Base-by-base conservation (phyloP, 2,113 vertebrate genomes). In the Bagarius yarrelli region DNA sequence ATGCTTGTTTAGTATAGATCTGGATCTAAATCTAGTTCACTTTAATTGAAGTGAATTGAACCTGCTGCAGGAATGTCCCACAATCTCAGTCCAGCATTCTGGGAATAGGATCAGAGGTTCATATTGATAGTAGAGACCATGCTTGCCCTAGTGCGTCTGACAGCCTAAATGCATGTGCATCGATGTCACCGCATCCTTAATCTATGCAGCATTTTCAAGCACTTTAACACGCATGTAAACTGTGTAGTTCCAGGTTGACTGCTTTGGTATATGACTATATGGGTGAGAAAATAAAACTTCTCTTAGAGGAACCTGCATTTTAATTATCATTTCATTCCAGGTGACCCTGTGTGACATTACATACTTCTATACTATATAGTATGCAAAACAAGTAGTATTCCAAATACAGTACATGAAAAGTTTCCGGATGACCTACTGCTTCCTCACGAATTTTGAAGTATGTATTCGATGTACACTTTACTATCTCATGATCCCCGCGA, bases 281-380 rank as follows among this genome's bases (percentile, higher is more conserved):
- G 53, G 76, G 27, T 59, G 73, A 82, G 73, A 70, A 76, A 72
- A 57, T 59, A 25, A 67, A 67, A 25, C 63, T 59, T 40, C 14
- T 63, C 81, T 76, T 59, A 60, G 53, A 80, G 78, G 76, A 80
- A 13, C 52, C 44, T 53, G 18, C 59, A n/a, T 73, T 34, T 55
- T 85, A 63, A 78, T 83, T 78, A 70, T 80, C 78, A 80, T 55
- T 70, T 55, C 70, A 71, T 86, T 82, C 85, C 85, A 84, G 76
- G 63, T 69, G 85, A 74, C 74, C 63, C 47, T 50, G 13, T 50
- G 47, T 79, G 71, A 79, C 79, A 64, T 80, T 72, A 60, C 52
- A 40, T n/a, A n/a, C n/a, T n/a, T n/a, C n/a, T n/a, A n/a, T n/a
- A n/a, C n/a, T n/a, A n/a, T n/a, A n/a, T n/a, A n/a, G n/a, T n/a